Evolutionary conservation across 1,140 invertebrate genomes (phyloP), one percentile per base, ranked within the genome.

Genomic region (Drosophila parabipectinata): DNA sequence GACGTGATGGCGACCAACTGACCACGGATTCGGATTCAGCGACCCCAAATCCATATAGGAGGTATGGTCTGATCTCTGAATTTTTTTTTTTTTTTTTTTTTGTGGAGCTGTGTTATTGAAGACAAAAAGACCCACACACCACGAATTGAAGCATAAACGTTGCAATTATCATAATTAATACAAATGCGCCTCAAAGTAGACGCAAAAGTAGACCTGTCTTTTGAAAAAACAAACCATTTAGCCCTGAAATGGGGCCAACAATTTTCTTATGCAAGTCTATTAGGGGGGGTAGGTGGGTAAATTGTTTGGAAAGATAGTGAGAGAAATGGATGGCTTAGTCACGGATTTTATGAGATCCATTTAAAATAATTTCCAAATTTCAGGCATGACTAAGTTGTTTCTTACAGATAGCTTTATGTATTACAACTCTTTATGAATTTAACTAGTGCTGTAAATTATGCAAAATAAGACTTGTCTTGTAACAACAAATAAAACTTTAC

Each of bases 101-200:
- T n/a, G n/a, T n/a, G n/a, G n/a, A n/a, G n/a, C n/a, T n/a, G n/a
- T n/a, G n/a, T n/a, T n/a, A 34, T 14, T 12, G 47, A 48, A 73
- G 69, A 73, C 55, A 58, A 63, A 63, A 18, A 68, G 54, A 68
- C 60, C 61, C 53, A 74, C 71, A 54, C 61, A 55, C 41, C 24
- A 54, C 48, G 50, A 66, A 74, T 28, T 58, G 55, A 56, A 51
- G 63, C 72, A 77, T 77, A 77, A 77, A 77, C 73, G 62, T 77
- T 77, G 73, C 73, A 77, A 77, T 77, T 77, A 76, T 76, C 63
- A 77, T 76, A 77, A 76, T 77, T 77, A 77, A 77, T 77, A 63
- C 72, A 77, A 77, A 77, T 60, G 72, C 72, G 51, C 39, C 56
- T 76, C 58, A 76, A 76, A 60, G 56, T 60, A 68, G 37, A 68